Base-by-base conservation (phyloP, 1,140 invertebrate genomes). In the Papilio xuthus region DNA sequence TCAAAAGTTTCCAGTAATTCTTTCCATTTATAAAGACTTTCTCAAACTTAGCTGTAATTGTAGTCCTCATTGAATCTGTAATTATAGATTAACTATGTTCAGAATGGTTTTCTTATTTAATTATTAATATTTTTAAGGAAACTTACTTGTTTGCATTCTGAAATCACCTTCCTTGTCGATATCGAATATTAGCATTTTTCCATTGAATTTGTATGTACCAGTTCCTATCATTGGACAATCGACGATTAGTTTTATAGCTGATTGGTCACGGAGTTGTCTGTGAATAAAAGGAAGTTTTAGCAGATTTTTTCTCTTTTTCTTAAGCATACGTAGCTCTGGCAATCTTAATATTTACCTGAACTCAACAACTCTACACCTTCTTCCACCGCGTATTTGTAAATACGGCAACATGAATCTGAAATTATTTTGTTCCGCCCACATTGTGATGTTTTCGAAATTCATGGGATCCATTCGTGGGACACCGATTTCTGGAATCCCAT, bases 381-480 rank as follows among this genome's bases (percentile, higher is more conserved):
- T 10, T 26, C 53, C 53, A 7, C 53, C 53, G 20, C 53, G 20
- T 23, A 60, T 60, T 60, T 60, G 53, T 10, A 60, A 60, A 23
- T 60, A 1, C 3, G 53, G 53, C 53, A 60, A 60, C 9, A 10
- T 23, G 20, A 60, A 23, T 23, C 10, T 60, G 9, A 60, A 60
- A 23, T 23, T 23, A 23, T 60, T 7, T 60, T 60, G 9, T 10
- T 23, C 53, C 3, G 20, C 7, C 53, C 53, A 60, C 53, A 60
- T 60, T 60, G 53, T 60, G 20, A 60, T 23, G 53, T 60, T 60
- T 60, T 60, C 53, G 20, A 60, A 60, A 60, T 60, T 41, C 37
- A 79, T 13, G 12, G 80, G 80, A 37, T 81, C 80, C 18, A 75
- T n/a, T n/a, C 67, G 37, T 1, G 15, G 18, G 0, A 81, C 10